Conservation (phyloP, 2,113 vertebrate species). For the Tachuris rubrigastra region DNA sequence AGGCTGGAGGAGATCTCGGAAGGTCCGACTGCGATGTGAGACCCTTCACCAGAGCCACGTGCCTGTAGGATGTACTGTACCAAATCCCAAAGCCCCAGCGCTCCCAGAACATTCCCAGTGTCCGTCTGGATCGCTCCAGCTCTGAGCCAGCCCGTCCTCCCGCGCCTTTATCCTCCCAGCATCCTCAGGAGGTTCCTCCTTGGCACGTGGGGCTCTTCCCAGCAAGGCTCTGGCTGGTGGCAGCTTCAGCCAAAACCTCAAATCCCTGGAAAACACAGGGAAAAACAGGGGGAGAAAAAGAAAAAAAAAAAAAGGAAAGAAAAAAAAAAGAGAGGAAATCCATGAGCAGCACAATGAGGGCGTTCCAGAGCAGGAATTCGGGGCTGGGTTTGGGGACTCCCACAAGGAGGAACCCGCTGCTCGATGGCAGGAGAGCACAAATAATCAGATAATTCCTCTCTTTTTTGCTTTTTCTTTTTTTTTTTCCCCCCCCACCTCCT, state of each 20-base stretch:
- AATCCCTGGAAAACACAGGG: not conserved
- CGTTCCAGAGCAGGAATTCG: not conserved
- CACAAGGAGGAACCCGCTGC: fast-evolving
- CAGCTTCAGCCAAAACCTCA: not conserved
- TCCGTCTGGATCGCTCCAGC: fast-evolving
- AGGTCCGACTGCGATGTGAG: constrained; percentile 68
- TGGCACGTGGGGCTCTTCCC: not conserved
- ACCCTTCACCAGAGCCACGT: not conserved
- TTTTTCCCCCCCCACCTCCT: not conserved
- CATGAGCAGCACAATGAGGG: not conserved
- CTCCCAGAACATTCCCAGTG: fast-evolving
- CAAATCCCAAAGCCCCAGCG: fast-evolving
- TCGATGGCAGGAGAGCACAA: not conserved
- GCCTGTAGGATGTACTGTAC: not conserved
- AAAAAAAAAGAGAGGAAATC: not conserved
- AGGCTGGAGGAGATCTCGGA: constrained; percentile 86
- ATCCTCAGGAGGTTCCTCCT: not conserved
- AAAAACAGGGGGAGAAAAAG: not conserved
- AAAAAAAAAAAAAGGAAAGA: not conserved
- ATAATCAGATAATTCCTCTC: not conserved
- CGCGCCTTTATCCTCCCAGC: fast-evolving
- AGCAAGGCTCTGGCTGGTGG: not conserved
- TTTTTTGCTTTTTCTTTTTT: not conserved
- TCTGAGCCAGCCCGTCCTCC: not conserved
- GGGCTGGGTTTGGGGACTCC: not conserved